Evolutionary conservation across 2,888 invertebrate species (phyloP).

Genomic region (Zele albiditarsus): DNA sequence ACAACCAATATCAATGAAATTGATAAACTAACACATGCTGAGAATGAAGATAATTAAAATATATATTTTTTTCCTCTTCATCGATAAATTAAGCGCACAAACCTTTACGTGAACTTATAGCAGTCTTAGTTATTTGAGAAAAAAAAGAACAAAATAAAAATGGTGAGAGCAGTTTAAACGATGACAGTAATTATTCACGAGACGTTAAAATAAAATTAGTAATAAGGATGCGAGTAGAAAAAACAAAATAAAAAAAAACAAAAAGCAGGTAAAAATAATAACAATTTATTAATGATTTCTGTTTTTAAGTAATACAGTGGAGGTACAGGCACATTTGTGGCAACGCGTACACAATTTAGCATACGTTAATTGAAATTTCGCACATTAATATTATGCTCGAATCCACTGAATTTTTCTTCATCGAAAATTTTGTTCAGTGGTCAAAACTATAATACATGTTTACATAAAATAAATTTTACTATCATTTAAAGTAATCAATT

Average conservation of each 20-base stretch:
- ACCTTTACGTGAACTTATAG: neutral
- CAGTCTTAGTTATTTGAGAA: neutral
- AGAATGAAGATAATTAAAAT: neutral
- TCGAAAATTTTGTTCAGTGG: neutral
- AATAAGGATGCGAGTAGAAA: conserved; percentile 55
- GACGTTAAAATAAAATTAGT: conserved; percentile 28
- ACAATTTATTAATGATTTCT: conserved; percentile 64
- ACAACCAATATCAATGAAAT: neutral
- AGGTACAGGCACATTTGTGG: conserved; percentile 64
- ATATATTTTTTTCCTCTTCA: neutral
- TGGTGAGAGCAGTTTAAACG: neutral
- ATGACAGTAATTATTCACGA: neutral
- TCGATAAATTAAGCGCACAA: neutral
- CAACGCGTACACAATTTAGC: conserved; percentile 37
- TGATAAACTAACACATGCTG: neutral
- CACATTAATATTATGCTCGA: neutral
- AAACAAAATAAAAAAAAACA: conserved; percentile 55
- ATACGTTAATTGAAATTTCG: conserved; percentile 26
- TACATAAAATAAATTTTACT: conserved; percentile 5
- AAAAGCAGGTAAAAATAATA: conserved; percentile 67
- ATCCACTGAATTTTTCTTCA: neutral
- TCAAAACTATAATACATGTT: neutral
- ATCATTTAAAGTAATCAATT: neutral
- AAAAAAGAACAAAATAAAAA: neutral
- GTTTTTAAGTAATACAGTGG: conserved; percentile 63